phyloP scores from a whole-genome alignment of 2,797 vertebrate species.

The Eospalax fontanierii region DNA sequence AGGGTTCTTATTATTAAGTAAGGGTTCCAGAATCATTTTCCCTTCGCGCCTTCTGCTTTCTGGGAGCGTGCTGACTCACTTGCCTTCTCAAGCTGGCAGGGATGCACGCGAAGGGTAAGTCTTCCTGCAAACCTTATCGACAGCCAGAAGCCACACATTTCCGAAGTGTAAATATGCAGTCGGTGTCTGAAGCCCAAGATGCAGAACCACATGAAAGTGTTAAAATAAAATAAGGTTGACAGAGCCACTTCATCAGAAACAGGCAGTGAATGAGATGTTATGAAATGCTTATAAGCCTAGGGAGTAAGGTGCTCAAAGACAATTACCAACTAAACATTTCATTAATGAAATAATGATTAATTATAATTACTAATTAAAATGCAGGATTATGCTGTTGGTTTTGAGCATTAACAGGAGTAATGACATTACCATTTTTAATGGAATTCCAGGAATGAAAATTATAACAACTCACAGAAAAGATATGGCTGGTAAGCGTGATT shows the following conservation, averaged over 20 bases:
- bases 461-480: constrained; percentile 87
- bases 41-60: constrained; percentile 8
- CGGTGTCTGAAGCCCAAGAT: not conserved
- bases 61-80: constrained; percentile 36
- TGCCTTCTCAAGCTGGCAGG: constrained; percentile 70
- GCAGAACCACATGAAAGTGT: constrained; percentile 70
- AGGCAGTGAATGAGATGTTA: constrained; percentile 87
- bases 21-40: constrained; percentile 68
- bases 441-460: constrained; percentile 90
- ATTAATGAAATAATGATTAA: constrained; percentile 94
- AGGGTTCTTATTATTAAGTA: constrained; percentile 65
- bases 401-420: constrained; percentile 91
- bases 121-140: constrained; percentile 59
- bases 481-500: constrained; percentile 85
- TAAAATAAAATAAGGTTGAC: constrained; percentile 84
- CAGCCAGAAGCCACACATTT: constrained; percentile 70
- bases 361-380: constrained; percentile 94
- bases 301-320: constrained; percentile 90
- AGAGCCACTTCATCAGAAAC: constrained; percentile 84
- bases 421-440: constrained; percentile 92
- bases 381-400: constrained; percentile 92
- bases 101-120: not conserved
- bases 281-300: constrained; percentile 89
- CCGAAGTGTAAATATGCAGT: constrained; percentile 63
- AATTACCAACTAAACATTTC: constrained; percentile 92